Evolutionary conservation across 2,797 vertebrate species (phyloP), one percentile per base, ranked within the genome.

Genomic region (Hylomyscus alleni): DNA sequence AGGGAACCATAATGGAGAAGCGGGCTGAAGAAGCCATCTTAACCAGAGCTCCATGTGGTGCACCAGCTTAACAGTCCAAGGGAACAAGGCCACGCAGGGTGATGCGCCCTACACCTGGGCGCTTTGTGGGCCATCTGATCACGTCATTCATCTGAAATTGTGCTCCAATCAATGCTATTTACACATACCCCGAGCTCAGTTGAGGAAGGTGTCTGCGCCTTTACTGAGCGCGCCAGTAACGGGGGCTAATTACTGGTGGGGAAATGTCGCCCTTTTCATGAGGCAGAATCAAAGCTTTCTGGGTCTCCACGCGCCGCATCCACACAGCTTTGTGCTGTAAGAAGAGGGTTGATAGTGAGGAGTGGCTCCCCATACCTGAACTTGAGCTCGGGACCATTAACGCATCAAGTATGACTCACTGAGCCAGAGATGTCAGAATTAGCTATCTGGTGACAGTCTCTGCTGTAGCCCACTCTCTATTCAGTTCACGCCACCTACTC

Each of bases 121-220:
- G 24, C 95, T 88, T 81, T 83, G 20, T 97, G 97, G 89, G 95
- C 77, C 97, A 89, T 29, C 87, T 94, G 96, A 96, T 92, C 91
- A 37, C 40, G 17, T 94, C 89, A n/a, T 84, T 47, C 54, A 40
- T 85, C 94, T 65, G 89, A 95, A 95, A 94, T 89, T 73, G 67
- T 91, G 62, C 94, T 95, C 91, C 94, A 93, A 89, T 65, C 75
- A 0, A 0, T 58, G 93, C 83, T 97, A 86, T 95, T 81, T 91
- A 92, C 90, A 90, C 95, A 2, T 40, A 82, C 80, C 34, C 0
- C 44, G 31, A n/a, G 11, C 58, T 50, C 92, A 78, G 65, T 1
- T 15, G 60, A 93, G 89, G 75, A 17, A 78, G 13, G 60, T 87
- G 93, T 86, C 92, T 83, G 90, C 26, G 1, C 0, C 56, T 92